Conservation (phyloP, 2,888 invertebrate genomes). For the Parnassius glacialis region DNA sequence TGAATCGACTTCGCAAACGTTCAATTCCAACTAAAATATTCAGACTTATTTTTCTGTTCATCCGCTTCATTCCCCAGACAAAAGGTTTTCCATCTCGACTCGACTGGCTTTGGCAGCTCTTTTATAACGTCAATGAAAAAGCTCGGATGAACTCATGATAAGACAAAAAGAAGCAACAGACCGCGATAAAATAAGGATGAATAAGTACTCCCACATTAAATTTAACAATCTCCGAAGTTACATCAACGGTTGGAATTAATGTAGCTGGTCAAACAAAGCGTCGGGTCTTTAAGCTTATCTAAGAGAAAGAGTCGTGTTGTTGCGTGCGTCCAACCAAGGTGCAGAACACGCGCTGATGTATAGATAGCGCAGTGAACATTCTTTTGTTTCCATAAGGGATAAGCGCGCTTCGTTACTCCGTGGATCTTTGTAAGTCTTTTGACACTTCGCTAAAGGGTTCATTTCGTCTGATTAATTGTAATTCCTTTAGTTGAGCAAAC, state of each 20-base stretch:
- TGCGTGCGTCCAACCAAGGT: constrained; percentile 34
- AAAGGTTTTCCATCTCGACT: constrained; percentile 33
- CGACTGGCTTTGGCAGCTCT: constrained; percentile 24
- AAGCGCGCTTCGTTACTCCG: constrained; percentile 56
- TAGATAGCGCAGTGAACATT: constrained; percentile 52
- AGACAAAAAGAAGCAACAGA: constrained; percentile 37
- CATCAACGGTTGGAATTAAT: constrained; percentile 67
- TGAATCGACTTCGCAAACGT: constrained; percentile 35
- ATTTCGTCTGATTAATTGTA: constrained; percentile 73
- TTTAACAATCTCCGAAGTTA: constrained; percentile 63
- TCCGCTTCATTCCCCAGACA: constrained; percentile 40
- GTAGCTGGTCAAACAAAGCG: constrained; percentile 65
- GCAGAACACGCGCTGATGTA: constrained; percentile 49
- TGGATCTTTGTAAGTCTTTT: constrained; percentile 69
- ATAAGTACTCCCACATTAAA: constrained; percentile 59
- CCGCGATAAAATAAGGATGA: constrained; percentile 49
- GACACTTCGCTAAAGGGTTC: constrained; percentile 76
- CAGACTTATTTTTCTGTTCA: constrained; percentile 47
- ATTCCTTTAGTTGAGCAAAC: constrained; percentile 63
- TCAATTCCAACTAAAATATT: constrained; percentile 52
- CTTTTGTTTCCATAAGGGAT: constrained; percentile 68
- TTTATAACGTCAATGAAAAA: constrained; percentile 28
- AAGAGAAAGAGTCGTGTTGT: constrained; percentile 57
- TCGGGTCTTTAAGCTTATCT: constrained; percentile 58
- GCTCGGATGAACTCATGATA: constrained; percentile 31